These are phyloP conservation scores for Melanargia galathea DNA, from an alignment of 2,888 invertebrate genomes.

Conservation along the genomic window DNA sequence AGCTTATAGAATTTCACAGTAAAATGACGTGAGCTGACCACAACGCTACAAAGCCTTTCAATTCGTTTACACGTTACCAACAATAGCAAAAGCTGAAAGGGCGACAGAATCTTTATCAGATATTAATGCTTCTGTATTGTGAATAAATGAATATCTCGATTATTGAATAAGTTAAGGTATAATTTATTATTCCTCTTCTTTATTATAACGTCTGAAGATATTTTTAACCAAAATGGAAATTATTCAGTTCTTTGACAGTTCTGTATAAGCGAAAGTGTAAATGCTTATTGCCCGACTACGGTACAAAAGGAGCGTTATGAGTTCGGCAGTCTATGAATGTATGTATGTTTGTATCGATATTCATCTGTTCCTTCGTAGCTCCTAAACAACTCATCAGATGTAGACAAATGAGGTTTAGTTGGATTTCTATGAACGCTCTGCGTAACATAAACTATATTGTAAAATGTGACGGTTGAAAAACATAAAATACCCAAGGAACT, in stretches of 20 bases:
- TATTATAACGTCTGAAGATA: neutral
- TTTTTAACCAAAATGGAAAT: neutral
- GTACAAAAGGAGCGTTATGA: too few relatives aligned
- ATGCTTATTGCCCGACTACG: too few relatives aligned
- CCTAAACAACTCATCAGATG: too few relatives aligned
- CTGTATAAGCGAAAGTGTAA: too few relatives aligned
- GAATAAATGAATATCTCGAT: constrained; percentile 13
- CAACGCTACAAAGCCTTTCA: constrained; percentile 57
- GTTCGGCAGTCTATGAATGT: too few relatives aligned
- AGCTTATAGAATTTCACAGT: constrained; percentile 62
- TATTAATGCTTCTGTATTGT: constrained; percentile 34
- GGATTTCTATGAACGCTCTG: too few relatives aligned
- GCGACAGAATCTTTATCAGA: constrained; percentile 38
- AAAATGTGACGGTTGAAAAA: too few relatives aligned
- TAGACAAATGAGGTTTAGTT: too few relatives aligned
- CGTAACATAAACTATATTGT: too few relatives aligned
- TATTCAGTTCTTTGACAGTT: neutral
- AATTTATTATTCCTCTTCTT: neutral
- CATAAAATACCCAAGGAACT: too few relatives aligned
- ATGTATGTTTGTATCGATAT: too few relatives aligned
- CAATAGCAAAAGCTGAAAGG: constrained; percentile 37
- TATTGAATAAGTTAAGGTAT: neutral
- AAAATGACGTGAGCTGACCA: constrained; percentile 56
- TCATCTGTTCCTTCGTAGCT: too few relatives aligned
- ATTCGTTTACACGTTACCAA: constrained; percentile 36